Conservation (phyloP, 2,888 invertebrate genomes). For the Calephelis perditalis region DNA sequence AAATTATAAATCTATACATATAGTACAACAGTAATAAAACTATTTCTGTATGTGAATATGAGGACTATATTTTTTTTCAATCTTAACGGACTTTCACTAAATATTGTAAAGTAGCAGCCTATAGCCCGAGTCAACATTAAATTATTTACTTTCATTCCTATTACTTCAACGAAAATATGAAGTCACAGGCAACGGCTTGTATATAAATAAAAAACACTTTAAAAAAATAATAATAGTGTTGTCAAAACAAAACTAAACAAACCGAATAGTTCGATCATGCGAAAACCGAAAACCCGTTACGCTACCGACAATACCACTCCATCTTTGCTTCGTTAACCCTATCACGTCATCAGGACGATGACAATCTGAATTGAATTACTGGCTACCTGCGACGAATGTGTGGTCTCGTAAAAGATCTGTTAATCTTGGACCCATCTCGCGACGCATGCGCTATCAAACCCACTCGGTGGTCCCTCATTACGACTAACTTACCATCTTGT, state of each 20-base stretch:
- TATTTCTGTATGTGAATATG: too few species aligned
- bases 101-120: too few species aligned
- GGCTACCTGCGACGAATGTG: conserved; percentile 73
- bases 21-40: too few species aligned
- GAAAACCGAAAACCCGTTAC: conserved; percentile 45
- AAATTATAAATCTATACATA: too few species aligned
- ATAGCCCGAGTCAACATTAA: too few species aligned
- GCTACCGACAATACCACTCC: conserved; percentile 55
- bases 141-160: too few species aligned
- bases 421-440: conserved; percentile 69
- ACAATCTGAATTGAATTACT: conserved; percentile 76
- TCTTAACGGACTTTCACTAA: too few species aligned
- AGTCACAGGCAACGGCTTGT: too few species aligned
- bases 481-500: conserved; percentile 47
- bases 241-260: conserved; percentile 2
- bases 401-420: conserved; percentile 67
- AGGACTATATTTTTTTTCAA: too few species aligned
- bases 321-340: conserved; percentile 71
- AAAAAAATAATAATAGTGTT: conserved; percentile 31
- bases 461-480: conserved; percentile 73
- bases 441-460: conserved; percentile 59
- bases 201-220: too few species aligned
- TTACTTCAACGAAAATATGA: too few species aligned
- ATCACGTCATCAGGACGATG: conserved; percentile 72
- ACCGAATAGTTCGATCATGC: conserved; percentile 21